A percentile compares a stretch with the other conserved stretches of the same genome.
Evolutionary conservation across 2,888 invertebrate genomes (phyloP).

Genomic region (Chloroclystis v-ata): DNA sequence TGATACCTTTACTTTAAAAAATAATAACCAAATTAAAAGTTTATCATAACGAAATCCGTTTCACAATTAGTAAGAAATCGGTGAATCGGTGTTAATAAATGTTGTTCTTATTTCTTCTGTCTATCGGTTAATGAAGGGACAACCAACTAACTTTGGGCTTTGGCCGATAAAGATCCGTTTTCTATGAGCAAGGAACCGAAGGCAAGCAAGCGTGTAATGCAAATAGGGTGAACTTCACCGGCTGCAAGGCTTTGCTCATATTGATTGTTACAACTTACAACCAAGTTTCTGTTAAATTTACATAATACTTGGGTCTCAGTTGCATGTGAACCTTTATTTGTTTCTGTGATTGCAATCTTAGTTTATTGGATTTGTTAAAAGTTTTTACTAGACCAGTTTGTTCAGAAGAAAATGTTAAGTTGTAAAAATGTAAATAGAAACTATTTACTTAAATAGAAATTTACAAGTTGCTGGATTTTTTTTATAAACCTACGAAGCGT

Average conservation of each 20-base stretch:
- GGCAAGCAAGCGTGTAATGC: constrained; percentile 43
- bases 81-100: too few relatives aligned
- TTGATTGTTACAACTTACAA: constrained; percentile 44
- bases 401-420: neutral
- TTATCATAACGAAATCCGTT: too few relatives aligned
- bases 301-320: constrained; percentile 18
- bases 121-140: too few relatives aligned
- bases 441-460: too few relatives aligned
- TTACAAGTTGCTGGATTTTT: too few relatives aligned
- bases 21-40: too few relatives aligned
- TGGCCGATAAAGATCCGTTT: constrained; percentile 5
- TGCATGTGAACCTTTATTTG: constrained; percentile 15
- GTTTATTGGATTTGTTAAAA: neutral
- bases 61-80: too few relatives aligned
- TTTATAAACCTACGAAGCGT: too few relatives aligned
- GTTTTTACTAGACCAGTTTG: neutral
- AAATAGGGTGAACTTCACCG: constrained; percentile 48
- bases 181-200: neutral
- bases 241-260: constrained; percentile 42
- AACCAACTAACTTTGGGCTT: too few relatives aligned
- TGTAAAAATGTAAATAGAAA: too few relatives aligned
- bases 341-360: constrained; percentile 6
- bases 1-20: too few relatives aligned
- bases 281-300: constrained; percentile 21
- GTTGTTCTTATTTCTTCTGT: too few relatives aligned